Conservation (phyloP, 2,797 vertebrate genomes). For the Artibeus lituratus region DNA sequence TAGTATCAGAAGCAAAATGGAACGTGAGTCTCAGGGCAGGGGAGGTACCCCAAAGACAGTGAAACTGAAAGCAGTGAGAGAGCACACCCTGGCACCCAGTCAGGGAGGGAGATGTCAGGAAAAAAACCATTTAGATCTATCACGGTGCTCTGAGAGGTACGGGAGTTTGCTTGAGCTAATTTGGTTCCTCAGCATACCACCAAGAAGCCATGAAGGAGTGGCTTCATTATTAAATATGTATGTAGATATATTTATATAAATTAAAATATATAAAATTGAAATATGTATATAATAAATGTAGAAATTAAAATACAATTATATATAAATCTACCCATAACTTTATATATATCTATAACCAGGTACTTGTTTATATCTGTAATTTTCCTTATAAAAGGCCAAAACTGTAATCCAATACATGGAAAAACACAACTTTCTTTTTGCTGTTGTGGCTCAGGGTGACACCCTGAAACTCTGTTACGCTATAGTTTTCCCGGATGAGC, state of each 20-base stretch:
- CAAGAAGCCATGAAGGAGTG: background rate
- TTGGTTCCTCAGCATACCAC: background rate
- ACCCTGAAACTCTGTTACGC: background rate
- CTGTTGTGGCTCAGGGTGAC: background rate
- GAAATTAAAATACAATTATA: no score
- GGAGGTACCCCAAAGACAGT: background rate
- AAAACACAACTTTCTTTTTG: background rate
- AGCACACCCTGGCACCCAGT: no score
- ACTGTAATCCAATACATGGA: background rate
- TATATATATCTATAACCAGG: background rate
- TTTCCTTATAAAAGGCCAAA: background rate
- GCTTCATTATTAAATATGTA: background rate
- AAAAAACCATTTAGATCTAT: background rate
- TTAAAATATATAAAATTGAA: no score
- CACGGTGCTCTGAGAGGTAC: background rate
- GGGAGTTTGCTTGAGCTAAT: background rate
- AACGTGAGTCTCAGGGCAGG: background rate
- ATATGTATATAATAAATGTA: no score
- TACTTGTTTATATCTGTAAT: background rate
- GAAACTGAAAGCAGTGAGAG: background rate
- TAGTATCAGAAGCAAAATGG: background rate
- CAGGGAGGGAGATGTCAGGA: background rate
- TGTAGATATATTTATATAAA: background rate
- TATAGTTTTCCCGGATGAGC: background rate
- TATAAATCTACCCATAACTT: no score